A percentile compares a stretch with the other conserved stretches of the same genome.
Evolutionary conservation across 1,140 invertebrate species (phyloP).

Genomic region (Polypedilum pembai): DNA sequence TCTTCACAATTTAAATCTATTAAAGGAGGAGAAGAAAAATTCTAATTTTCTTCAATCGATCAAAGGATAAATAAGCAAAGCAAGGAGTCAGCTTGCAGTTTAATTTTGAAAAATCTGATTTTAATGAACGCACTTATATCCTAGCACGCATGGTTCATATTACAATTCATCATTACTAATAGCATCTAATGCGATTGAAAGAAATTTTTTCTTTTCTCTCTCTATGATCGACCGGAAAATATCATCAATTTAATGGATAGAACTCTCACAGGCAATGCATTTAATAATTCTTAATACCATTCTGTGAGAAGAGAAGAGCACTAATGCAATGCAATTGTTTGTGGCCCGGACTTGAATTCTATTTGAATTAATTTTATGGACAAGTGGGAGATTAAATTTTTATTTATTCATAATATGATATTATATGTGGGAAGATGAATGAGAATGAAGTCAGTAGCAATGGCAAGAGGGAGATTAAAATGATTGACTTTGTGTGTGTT

Average conservation of each 20-base stretch:
- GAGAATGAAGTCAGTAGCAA: no score
- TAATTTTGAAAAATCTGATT: conserved; percentile 1
- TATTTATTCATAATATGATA: no score
- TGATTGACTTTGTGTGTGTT: no score
- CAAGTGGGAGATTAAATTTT: no score
- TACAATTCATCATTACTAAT: conserved; percentile 22
- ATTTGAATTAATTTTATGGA: no score
- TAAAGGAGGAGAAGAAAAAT: background rate
- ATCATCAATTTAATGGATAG: conserved; percentile 28
- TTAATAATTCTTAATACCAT: no score
- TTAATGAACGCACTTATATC: conserved; percentile 15
- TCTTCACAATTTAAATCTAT: background rate
- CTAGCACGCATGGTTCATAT: background rate
- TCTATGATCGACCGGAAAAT: conserved; percentile 7
- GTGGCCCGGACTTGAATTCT: no score
- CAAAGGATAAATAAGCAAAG: background rate
- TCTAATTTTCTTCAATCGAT: background rate
- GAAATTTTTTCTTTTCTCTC: background rate
- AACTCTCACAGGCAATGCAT: background rate
- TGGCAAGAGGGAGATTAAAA: no score
- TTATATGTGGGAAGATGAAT: no score
- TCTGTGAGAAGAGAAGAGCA: no score
- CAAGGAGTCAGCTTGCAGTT: background rate
- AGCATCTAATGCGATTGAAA: conserved; percentile 21
- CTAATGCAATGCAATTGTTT: no score